Evolutionary conservation across 2,888 invertebrate species (phyloP).

Genomic region (Luperina nickerlii): DNA sequence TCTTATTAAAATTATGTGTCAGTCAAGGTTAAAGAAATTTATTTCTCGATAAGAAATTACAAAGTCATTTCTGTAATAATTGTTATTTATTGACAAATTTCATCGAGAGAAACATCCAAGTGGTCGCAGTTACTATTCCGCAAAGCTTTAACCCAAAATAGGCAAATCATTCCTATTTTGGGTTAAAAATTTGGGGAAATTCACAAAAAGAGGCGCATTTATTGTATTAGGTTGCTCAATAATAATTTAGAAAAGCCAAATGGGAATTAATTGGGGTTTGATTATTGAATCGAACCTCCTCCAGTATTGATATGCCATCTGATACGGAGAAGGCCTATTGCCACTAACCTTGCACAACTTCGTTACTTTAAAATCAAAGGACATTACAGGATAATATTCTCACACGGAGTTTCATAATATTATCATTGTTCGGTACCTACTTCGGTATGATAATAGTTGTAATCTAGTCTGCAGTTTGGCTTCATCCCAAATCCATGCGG

Average conservation of each 20-base stretch:
- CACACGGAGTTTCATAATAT: background rate
- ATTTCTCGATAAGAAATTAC: too few species aligned
- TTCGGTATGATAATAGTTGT: conserved; percentile 23
- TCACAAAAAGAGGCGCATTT: background rate
- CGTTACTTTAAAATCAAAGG: conserved; percentile 20
- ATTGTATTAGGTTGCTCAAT: background rate
- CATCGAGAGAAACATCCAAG: too few species aligned
- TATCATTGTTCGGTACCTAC: conserved; percentile 6
- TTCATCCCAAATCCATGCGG: conserved; percentile 38
- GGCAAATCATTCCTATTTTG: too few species aligned
- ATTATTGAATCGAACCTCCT: too few species aligned
- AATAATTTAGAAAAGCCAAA: background rate
- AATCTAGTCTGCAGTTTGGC: conserved; percentile 40
- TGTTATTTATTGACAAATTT: background rate
- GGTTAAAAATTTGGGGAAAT: background rate
- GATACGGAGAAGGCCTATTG: background rate
- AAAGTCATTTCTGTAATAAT: background rate
- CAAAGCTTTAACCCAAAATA: background rate
- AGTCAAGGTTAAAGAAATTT: too few species aligned
- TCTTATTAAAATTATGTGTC: background rate
- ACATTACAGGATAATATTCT: conserved; percentile 13
- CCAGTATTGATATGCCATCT: background rate
- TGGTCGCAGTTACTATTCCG: too few species aligned
- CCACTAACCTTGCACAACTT: background rate
- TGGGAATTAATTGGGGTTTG: too few species aligned